phyloP scores from a whole-genome alignment of 2,888 invertebrate genomes.

The Megastigmus dorsalis region DNA sequence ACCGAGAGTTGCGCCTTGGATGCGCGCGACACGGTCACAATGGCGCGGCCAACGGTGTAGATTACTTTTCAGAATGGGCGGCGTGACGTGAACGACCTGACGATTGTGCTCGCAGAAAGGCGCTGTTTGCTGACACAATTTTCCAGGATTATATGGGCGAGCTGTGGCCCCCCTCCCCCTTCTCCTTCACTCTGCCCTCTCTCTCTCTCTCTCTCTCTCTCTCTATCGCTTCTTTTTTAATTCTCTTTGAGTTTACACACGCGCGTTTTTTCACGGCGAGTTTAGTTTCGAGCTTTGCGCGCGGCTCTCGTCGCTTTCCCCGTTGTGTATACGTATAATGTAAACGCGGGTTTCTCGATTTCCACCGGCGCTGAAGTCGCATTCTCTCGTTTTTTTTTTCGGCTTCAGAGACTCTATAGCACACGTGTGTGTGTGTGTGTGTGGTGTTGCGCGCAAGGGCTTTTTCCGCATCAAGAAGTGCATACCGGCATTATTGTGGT shows the following conservation, averaged over 20 bases:
- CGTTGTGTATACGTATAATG: too few relatives aligned
- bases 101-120: constrained; percentile 67
- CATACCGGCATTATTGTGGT: constrained; percentile 6
- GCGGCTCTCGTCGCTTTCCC: constrained; percentile 28
- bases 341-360: not conserved
- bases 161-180: not conserved
- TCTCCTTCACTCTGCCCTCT: not conserved
- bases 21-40: constrained; percentile 16
- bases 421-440: too few relatives aligned
- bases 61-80: constrained; percentile 74
- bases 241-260: not conserved
- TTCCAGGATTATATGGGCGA: constrained; percentile 62
- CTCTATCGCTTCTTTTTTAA: not conserved
- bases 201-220: not conserved
- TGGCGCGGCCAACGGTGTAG: constrained; percentile 66
- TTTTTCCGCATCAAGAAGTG: constrained; percentile 39
- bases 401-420: too few relatives aligned
- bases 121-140: constrained; percentile 73
- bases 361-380: too few relatives aligned
- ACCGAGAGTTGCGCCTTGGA: not conserved
- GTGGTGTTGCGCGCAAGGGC: not conserved
- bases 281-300: constrained; percentile 14
- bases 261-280: too few relatives aligned
- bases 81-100: constrained; percentile 71
- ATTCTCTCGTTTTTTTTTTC: too few relatives aligned